Percentiles rank a stretch among this genome's conserved stretches.
These are phyloP conservation scores for Diaphora mendica DNA, from an alignment of 2,888 invertebrate species.

Conservation along the genomic window DNA sequence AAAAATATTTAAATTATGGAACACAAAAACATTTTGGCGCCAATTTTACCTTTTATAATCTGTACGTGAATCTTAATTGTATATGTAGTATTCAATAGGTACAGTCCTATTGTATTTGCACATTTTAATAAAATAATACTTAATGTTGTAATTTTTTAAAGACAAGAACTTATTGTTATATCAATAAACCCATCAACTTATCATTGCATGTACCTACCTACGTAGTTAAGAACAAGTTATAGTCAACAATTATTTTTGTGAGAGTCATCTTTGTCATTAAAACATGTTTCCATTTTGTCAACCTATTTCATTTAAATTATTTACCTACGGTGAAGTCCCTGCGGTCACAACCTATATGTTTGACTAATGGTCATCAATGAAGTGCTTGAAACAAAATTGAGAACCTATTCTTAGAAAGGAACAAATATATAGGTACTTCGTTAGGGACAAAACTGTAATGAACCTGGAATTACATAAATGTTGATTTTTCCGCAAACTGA, in stretches of 20 bases:
- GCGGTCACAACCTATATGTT: background rate
- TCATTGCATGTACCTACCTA: constrained; percentile 42
- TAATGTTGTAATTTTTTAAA: background rate
- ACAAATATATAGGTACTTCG: background rate
- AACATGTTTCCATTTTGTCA: constrained; percentile 71
- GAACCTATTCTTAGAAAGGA: constrained; percentile 2
- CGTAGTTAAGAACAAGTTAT: constrained; percentile 54
- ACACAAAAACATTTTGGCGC: background rate
- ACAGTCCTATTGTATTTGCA: background rate
- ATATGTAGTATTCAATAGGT: background rate
- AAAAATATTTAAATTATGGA: background rate
- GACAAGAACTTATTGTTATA: constrained; percentile 16
- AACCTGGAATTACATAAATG: background rate
- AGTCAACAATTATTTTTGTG: constrained; percentile 72
- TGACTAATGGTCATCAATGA: constrained; percentile 3
- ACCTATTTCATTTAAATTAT: constrained; percentile 52
- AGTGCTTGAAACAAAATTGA: background rate
- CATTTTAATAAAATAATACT: constrained; percentile 6
- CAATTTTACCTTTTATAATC: background rate
- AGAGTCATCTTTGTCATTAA: constrained; percentile 77
- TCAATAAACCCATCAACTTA: constrained; percentile 34
- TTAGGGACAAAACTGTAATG: background rate
- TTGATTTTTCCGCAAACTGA: background rate
- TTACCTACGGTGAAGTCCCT: constrained; percentile 31
- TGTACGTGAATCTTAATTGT: background rate